Evolutionary conservation across 1,140 invertebrate species (phyloP).

Genomic region (Spodoptera frugiperda): DNA sequence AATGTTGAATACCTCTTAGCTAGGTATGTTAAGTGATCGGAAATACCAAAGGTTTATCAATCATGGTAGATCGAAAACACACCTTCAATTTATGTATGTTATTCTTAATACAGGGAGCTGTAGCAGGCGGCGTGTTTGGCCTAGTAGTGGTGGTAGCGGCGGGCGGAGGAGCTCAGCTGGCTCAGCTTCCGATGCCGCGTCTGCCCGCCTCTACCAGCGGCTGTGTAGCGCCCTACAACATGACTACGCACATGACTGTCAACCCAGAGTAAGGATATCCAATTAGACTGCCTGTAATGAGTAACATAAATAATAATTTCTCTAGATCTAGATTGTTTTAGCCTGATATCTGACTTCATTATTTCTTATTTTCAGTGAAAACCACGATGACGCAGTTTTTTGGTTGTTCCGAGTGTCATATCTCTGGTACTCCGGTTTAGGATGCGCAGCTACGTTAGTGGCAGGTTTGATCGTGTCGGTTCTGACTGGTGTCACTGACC

Average conservation of each 20-base stretch:
- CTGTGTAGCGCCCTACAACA: constrained; percentile 80
- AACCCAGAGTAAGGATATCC: constrained; percentile 12
- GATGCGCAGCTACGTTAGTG: constrained; percentile 89
- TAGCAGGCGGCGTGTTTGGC: constrained; percentile 84
- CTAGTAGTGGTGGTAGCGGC: constrained; percentile 82
- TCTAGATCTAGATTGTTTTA: too few species aligned
- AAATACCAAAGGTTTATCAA: too few species aligned
- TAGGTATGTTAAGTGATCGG: background rate
- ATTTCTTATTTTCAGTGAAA: constrained; percentile 62
- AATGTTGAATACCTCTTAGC: too few species aligned
- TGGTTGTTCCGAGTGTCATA: constrained; percentile 89
- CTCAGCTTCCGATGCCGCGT: constrained; percentile 66
- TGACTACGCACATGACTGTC: constrained; percentile 62
- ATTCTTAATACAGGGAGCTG: constrained; percentile 72
- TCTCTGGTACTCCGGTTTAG: constrained; percentile 91
- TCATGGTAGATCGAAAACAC: too few species aligned
- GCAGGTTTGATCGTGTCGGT: constrained; percentile 91
- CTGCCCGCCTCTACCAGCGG: constrained; percentile 78
- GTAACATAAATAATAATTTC: background rate
- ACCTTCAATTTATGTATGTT: too few species aligned
- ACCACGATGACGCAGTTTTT: constrained; percentile 74
- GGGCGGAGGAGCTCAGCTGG: constrained; percentile 84
- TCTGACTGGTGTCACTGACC: constrained; percentile 87
- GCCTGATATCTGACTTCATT: too few species aligned
- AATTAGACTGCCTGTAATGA: background rate